Base-by-base conservation (phyloP, 2,888 invertebrate genomes). In the Cheilosia soror region DNA sequence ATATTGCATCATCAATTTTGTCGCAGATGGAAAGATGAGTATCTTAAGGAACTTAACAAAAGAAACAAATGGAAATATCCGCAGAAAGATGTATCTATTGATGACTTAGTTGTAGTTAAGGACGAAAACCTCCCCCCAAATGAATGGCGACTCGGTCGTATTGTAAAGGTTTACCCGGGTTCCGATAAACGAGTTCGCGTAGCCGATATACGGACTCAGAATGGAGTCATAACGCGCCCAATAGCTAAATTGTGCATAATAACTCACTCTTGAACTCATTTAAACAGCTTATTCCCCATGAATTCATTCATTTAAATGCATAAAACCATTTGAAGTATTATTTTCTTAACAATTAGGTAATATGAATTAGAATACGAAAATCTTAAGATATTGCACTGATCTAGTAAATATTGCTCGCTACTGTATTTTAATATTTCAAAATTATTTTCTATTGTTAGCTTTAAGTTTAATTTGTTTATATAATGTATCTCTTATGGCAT, bases 1-100 rank as follows among this genome's bases (percentile, higher is more conserved):
- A 33, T 47, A 11, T n/a, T 86, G 5, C 55, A 69, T n/a, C 82
- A 83, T 13, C 68, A 76, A 25, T 84, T 88, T 51, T 87, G 87
- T 62, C 25, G 27, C 2, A 33, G 80, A 5, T 87, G 86, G 84
- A 73, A 72, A 33, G 51, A 53, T 13, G 79, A 87, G 20, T 20
- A 20, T 20, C 20, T 20, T 20, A 20, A 20, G 20, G 20, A 20
- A 20, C 20, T 20, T 20, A 75, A 82, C 53, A 77, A 69, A 47
- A n/a, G 80, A 29, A 58, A 68, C 13, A 87, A 75, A 51, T 80
- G 86, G 84, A 65, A 77, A 49, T 33, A 60, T 27, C 75, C 49
- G 4, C 37, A 75, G 9, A 7, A 31, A n/a, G 13, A 62, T 69
- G 11, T 62, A n/a, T 20, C 53, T 9, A 27, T 63, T 13, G 31